Evolutionary conservation across 37 sponge, comb jelly and placozoan genomes (phyloP), one percentile per base, ranked within the genome.

Genomic region (Bolinopsis microptera): DNA sequence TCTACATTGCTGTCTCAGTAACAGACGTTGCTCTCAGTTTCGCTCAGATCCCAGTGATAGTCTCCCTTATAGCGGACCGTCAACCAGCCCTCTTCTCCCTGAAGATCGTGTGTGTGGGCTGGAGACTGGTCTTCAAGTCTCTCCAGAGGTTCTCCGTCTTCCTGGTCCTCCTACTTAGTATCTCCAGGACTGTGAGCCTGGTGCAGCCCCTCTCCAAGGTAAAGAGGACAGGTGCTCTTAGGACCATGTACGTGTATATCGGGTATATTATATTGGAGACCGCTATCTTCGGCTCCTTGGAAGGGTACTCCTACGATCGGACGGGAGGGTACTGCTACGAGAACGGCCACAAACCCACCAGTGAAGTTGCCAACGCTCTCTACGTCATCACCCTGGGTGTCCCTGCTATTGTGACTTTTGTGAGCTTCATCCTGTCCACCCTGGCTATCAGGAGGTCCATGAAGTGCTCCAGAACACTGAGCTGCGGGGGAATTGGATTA

Each of bases 281-380:
- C 5, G 90, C 48, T 25, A 38, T 22, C 31, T 38, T 86, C 0
- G 90, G 90, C 1, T 86, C 90, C 61, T 28, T 24, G 61, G 90
- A 86, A 25, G 61, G 90, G 0, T 86, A 40, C 90, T 41, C 61
- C 61, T 86, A 34, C 18, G 90, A 86, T 30, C 22, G 61, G 30
- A 86, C 90, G 27, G 90, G 90, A 34, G 90, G 32, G n/a, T 86
- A 86, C 61, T 86, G 90, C 31, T 86, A 36, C 61, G 90, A 86
- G 61, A 86, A 86, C 31, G 90, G 90, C 18, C 1, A 86, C 26
- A 8, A 86, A 34, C 90, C 90, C 23, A 86, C 90, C 27, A 86
- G 61, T 48, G 26, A 24, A 8, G 26, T 24, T 27, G 37, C 38
- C 61, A 86, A 28, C 61, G 9, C n/a, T 41, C 90, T 86, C 3